These are phyloP conservation scores for Fabriciana adippe DNA, from an alignment of 2,888 invertebrate genomes.

Conservation along the genomic window DNA sequence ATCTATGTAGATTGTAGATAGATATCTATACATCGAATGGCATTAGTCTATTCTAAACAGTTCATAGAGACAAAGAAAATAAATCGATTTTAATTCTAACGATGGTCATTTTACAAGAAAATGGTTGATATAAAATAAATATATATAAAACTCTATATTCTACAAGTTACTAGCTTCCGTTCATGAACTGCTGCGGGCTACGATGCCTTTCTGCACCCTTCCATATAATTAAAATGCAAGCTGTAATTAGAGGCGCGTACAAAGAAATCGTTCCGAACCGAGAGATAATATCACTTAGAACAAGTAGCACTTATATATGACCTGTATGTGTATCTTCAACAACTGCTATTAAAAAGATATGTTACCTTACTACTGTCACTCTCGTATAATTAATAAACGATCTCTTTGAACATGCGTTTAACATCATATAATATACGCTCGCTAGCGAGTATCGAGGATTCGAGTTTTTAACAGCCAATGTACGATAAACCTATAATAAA, in stretches of 20 bases:
- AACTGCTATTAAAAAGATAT: conserved; percentile 11
- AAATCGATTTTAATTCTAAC: neutral
- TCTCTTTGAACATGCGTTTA: too few species aligned
- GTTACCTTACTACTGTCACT: conserved; percentile 17
- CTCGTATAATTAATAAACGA: conserved; percentile 6
- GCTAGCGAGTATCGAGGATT: conserved; percentile 13
- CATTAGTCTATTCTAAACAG: too few species aligned
- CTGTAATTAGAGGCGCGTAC: conserved; percentile 63
- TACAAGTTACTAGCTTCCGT: conserved; percentile 20
- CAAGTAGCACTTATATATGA: conserved; percentile 39
- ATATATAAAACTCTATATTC: neutral
- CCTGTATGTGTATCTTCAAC: conserved; percentile 5
- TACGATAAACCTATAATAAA: conserved; percentile 13
- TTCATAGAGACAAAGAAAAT: too few species aligned
- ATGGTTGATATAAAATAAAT: conserved; percentile 32
- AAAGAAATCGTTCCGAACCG: conserved; percentile 64
- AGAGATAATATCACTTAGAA: conserved; percentile 61
- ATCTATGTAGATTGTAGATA: too few species aligned
- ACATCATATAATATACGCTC: conserved; percentile 9
- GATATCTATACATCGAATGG: too few species aligned
- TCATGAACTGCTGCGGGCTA: conserved; percentile 24
- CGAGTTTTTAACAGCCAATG: conserved; percentile 2
- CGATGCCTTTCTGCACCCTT: conserved; percentile 63
- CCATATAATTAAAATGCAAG: conserved; percentile 73
- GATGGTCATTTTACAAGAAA: neutral